Evolutionary conservation across 92 coral and sea anemone genomes (phyloP), one percentile per base, ranked within the genome.

Genomic region (Umimayanthus kanabou): DNA sequence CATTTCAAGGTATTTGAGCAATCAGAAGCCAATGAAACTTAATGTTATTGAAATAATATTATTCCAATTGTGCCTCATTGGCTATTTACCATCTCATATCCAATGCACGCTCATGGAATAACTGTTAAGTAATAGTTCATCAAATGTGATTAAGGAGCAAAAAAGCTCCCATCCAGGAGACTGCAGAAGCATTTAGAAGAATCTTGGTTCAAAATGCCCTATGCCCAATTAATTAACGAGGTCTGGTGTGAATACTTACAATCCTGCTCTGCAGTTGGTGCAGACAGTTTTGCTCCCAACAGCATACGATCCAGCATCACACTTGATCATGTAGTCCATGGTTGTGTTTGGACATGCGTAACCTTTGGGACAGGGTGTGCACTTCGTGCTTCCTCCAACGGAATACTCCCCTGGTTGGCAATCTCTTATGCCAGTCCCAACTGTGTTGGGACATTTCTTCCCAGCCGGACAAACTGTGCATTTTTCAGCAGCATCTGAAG

Each of bases 401-500:
- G 99, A 93, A 88, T 87, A 97, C 71, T 92, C 95, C 22, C 99
- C 99, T 13, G 92, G 88, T 9, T 64, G 47, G 76, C 99, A 97
- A 14, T 93, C 90, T 57, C 94, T 95, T 64, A 92, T 93, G 10
- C 93, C 91, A 79, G 64, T 76, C 43, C 92, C 90, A 45, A 77
- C 88, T 61, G 28, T 13, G 58, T 39, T 43, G 30, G 99, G 99
- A 76, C 99, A 97, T 81, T 95, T 91, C 72, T 89, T 86, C 11
- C 99, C 99, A 40, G 95, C 91, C 39, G 95, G 99, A 82, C 99
- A 97, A 22, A 87, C 86, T n/a, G 95, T 93, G 73, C 99, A 97
- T 2, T 14, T 7, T 4, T 64, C 37, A 29, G 92, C 87, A 5
- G 88, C 92, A 49, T 64, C 84, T 7, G 29, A 71, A 4, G 99